These are phyloP conservation scores for Epinotia demarniana DNA, from an alignment of 2,888 invertebrate genomes.

Conservation along the genomic window DNA sequence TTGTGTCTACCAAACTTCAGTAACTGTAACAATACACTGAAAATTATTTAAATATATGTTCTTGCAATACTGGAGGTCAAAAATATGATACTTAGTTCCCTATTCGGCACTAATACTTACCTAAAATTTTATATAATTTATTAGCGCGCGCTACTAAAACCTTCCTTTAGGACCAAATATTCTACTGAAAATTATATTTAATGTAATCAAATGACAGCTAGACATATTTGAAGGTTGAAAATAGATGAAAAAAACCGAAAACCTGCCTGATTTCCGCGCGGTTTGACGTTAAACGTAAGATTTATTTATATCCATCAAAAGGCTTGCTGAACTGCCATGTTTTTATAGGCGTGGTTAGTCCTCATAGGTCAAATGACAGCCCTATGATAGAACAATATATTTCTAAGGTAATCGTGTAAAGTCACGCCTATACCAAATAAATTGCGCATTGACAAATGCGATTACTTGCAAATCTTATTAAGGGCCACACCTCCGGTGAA, in stretches of 20 bases:
- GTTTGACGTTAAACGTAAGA: not conserved
- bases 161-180: not conserved
- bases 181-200: not conserved
- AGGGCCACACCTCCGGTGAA: conserved; percentile 67
- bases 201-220: not conserved
- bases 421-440: conserved; percentile 68
- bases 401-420: conserved; percentile 53
- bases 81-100: not conserved
- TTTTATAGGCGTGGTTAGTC: conserved; percentile 32
- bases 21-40: not conserved
- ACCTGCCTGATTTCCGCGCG: not conserved
- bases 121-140: not conserved
- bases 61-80: not conserved
- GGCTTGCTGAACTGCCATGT: conserved; percentile 52
- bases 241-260: not conserved
- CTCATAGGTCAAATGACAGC: conserved; percentile 35
- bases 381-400: conserved; percentile 42
- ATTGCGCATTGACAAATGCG: conserved; percentile 60
- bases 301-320: conserved; percentile 46
- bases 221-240: not conserved
- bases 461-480: conserved; percentile 72
- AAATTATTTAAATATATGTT: not conserved
- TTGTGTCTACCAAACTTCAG: not conserved
- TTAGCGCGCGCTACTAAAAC: not conserved
- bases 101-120: conserved; percentile 3